A percentile compares a stretch with the other conserved stretches of the same genome.
Conservation (phyloP, 1,140 invertebrate species). For the Drosophila tsacasi region DNA sequence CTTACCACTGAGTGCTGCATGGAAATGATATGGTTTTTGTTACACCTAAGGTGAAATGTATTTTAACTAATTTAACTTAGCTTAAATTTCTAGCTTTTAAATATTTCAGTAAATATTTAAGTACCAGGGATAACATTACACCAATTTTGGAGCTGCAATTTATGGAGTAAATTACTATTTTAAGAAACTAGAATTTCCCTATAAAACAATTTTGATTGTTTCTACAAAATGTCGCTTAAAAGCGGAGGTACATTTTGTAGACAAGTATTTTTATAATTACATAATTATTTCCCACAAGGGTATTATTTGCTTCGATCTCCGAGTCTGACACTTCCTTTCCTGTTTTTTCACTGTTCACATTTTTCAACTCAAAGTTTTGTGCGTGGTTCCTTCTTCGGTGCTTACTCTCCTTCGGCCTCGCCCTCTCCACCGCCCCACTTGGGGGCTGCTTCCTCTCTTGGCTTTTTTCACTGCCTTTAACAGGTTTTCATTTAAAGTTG, state of each 20-base stretch:
- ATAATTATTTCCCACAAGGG: neutral
- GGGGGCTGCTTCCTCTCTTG: constrained; percentile 29
- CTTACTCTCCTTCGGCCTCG: neutral
- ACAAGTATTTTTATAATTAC: neutral
- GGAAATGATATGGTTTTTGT: too few species aligned
- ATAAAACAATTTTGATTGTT: too few species aligned
- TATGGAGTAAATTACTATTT: neutral
- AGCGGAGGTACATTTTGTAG: too few species aligned
- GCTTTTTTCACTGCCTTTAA: constrained; percentile 56
- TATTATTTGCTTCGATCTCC: constrained; percentile 22
- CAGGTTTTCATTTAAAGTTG: constrained; percentile 80
- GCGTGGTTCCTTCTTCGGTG: constrained; percentile 64
- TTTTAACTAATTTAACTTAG: neutral
- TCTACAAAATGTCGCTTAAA: too few species aligned
- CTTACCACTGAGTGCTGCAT: neutral
- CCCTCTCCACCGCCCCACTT: too few species aligned
- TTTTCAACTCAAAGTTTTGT: constrained; percentile 65
- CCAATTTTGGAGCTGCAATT: neutral
- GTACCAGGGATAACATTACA: too few species aligned
- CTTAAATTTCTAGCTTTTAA: neutral
- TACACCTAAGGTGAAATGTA: too few species aligned
- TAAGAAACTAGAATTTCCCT: neutral
- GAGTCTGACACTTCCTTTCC: constrained; percentile 13
- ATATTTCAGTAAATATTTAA: neutral
- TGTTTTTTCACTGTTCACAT: constrained; percentile 32